A percentile compares a stretch with the other conserved stretches of the same genome.
Evolutionary conservation across 2,797 vertebrate species (phyloP).

Genomic region (Enteromius viviparus): DNA sequence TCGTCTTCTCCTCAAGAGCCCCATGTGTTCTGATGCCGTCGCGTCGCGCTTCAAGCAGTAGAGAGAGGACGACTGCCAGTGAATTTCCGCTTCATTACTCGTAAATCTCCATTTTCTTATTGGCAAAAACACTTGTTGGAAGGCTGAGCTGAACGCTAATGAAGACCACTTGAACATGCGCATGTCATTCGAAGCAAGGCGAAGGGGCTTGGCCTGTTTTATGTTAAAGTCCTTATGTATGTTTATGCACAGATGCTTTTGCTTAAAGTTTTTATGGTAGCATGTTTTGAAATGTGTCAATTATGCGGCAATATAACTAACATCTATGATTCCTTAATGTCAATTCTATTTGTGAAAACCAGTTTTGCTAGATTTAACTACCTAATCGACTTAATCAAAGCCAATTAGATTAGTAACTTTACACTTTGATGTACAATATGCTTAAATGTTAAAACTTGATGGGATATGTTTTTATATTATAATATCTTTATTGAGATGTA

Average conservation of each 20-base stretch:
- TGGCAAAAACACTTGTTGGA: conserved; percentile 64
- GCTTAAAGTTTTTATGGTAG: conserved; percentile 2
- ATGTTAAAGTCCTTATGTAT: background rate
- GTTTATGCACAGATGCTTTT: conserved; percentile 14
- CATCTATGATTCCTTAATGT: background rate
- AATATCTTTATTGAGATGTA: background rate
- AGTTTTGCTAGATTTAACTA: background rate
- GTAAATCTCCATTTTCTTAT: conserved; percentile 66
- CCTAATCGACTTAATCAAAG: background rate
- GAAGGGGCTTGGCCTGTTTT: conserved; percentile 43
- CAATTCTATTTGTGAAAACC: background rate
- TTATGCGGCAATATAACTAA: background rate
- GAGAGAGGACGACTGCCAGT: conserved; percentile 47
- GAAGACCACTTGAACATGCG: conserved; percentile 60
- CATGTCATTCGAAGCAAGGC: conserved; percentile 49
- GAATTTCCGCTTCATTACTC: conserved; percentile 50
- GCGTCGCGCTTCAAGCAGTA: background rate
- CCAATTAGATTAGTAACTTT: background rate
- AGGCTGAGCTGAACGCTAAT: conserved; percentile 59
- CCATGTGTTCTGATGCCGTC: conserved; percentile 52
- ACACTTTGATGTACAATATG: background rate
- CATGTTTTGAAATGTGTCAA: background rate
- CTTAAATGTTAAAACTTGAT: background rate
- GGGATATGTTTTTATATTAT: no score
- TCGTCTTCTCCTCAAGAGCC: conserved; percentile 47